Base-by-base conservation (phyloP, 2,113 vertebrate species). In the Nesogale talazaci region DNA sequence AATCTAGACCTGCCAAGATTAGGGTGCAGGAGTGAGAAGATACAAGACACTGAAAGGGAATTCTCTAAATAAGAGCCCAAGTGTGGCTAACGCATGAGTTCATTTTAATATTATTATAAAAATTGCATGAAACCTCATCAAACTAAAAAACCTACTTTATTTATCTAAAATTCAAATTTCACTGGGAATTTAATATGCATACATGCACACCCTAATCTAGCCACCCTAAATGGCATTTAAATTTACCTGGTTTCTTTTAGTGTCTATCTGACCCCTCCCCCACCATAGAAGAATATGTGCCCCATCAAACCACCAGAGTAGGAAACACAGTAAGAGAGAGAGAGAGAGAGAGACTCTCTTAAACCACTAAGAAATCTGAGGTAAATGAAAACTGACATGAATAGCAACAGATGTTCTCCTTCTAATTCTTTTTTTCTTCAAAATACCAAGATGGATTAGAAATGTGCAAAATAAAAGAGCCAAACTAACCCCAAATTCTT, bases 391-490 rank as follows among this genome's bases (percentile, higher is more conserved):
- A 93, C 82, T 83, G 93, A 96, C 88, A 90, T 94, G 94, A 96
- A 86, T 42, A 95, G 67, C 89, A 96, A 94, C 94, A 97, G 94
- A 96, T 95, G 94, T 96, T 95, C 94, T 84, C 77, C 65, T 80
- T 88, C 74, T 81, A 89, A 88, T 19, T 90, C 23, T 63, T 84
- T 92, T 90, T 75, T 74, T 83, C 79, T 74, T 38, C 46, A 76
- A 91, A 95, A 96, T 96, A 95, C 90, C 94, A 94, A 94, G 72
- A 95, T 93, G 85, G 69, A 90, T 96, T 94, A 95, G 93, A 93
- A 97, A 95, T 93, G 94, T 93, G 79, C 89, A 95, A 96, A 94
- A 94, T 61, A 89, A 95, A 97, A 96, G 92, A 94, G 82, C 88
- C 72, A 85, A 95, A 92, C 91, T 90, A 91, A 87, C 80, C 67